phyloP scores from a whole-genome alignment of 2,797 vertebrate genomes.

The Oophaga sylvatica region DNA sequence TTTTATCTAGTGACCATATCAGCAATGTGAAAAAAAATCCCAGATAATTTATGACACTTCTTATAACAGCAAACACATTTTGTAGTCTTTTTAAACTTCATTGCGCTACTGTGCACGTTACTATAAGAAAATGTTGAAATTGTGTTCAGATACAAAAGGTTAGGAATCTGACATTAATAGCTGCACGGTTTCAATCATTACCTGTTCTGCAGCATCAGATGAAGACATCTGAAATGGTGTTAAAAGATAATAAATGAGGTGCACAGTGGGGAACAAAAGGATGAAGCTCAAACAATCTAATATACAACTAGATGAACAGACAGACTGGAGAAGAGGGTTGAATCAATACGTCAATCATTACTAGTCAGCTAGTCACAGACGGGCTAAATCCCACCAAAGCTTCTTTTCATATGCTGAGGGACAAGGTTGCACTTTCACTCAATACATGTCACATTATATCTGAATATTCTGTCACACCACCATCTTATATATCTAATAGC shows the following conservation, averaged over 20 bases:
- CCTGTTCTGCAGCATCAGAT: slow-evolving; percentile 32
- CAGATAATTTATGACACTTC: neutral
- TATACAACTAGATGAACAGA: slow-evolving; percentile 18
- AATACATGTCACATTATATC: neutral
- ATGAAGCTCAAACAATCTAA: neutral
- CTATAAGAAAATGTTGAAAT: slow-evolving; percentile 5
- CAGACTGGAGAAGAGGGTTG: neutral
- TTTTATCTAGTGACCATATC: neutral
- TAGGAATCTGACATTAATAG: slow-evolving; percentile 40
- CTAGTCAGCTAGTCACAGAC: neutral
- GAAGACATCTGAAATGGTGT: slow-evolving; percentile 8
- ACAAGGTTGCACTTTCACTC: neutral
- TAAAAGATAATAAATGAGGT: slow-evolving; percentile 38
- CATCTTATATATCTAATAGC: neutral
- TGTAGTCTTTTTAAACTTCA: neutral
- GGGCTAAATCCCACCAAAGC: neutral
- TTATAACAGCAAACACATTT: neutral
- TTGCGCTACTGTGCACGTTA: neutral
- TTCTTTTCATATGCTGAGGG: neutral
- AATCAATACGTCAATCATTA: neutral
- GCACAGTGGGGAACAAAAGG: neutral
- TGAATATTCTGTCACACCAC: neutral
- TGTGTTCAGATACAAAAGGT: slow-evolving; percentile 40
- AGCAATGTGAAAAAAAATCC: neutral
- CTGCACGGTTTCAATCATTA: slow-evolving; percentile 41